A percentile compares a stretch with the other conserved stretches of the same genome.
phyloP scores from a whole-genome alignment of 1,140 invertebrate species.

The Myzus persicae region DNA sequence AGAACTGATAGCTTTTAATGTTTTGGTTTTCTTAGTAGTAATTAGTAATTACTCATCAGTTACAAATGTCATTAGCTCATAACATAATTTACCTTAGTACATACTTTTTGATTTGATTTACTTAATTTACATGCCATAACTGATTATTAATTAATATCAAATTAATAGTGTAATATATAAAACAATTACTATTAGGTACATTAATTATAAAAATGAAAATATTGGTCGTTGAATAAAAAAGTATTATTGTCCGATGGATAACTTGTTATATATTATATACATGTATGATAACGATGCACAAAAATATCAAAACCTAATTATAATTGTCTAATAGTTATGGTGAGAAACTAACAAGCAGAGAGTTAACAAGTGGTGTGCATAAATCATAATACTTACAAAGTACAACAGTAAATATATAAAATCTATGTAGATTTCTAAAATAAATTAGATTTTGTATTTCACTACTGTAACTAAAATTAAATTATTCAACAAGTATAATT shows the following conservation, averaged over 20 bases:
- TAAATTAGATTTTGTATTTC: not conserved
- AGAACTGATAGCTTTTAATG: not conserved
- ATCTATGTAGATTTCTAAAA: not conserved
- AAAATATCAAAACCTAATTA: too few relatives aligned
- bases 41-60: not conserved
- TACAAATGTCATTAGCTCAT: too few relatives aligned
- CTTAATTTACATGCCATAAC: too few relatives aligned
- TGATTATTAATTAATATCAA: not conserved
- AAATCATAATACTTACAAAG: not conserved
- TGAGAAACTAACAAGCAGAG: not conserved
- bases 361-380: not conserved
- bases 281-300: not conserved
- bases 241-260: not conserved
- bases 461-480: not conserved
- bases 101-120: too few relatives aligned
- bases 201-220: not conserved
- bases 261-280: not conserved
- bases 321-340: too few relatives aligned
- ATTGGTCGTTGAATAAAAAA: not conserved
- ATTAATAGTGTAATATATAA: not conserved
- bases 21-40: not conserved
- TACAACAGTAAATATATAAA: not conserved
- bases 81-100: not conserved
- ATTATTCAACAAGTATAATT: not conserved
- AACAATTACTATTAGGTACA: too few relatives aligned